These are phyloP conservation scores for Hycleus phaleratus DNA, from an alignment of 1,140 invertebrate genomes.

Conservation along the genomic window DNA sequence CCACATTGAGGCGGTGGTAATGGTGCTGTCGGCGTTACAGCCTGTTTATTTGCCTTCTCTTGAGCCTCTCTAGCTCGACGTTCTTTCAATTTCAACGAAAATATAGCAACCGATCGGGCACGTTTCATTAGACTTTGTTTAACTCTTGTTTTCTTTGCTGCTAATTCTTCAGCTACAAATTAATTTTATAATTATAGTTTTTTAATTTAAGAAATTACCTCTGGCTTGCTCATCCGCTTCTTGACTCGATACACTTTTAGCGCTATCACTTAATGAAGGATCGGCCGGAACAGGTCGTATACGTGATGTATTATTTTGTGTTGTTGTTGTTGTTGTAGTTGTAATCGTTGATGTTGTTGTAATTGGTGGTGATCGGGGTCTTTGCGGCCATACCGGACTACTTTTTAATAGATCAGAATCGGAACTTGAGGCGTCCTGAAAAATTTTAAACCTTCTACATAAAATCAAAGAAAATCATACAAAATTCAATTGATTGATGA, in stretches of 20 bases:
- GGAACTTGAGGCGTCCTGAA: constrained; percentile 46
- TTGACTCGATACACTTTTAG: constrained; percentile 48
- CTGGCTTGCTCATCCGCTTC: constrained; percentile 42
- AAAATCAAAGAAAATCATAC: neutral
- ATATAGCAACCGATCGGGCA: constrained; percentile 72
- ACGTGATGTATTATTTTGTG: neutral
- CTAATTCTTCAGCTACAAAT: constrained; percentile 45
- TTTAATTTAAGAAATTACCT: constrained; percentile 13
- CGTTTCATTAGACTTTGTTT: constrained; percentile 70
- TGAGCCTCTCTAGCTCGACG: constrained; percentile 64
- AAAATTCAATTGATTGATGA: neutral
- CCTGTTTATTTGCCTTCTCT: constrained; percentile 46
- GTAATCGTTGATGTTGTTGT: constrained; percentile 24
- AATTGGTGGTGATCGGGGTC: constrained; percentile 29
- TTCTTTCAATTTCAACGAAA: constrained; percentile 69
- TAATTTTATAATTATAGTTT: neutral
- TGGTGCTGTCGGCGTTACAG: constrained; percentile 39
- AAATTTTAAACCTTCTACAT: neutral
- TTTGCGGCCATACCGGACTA: constrained; percentile 37
- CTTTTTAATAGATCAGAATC: constrained; percentile 52
- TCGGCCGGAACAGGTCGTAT: constrained; percentile 25
- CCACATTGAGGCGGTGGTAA: constrained; percentile 52
- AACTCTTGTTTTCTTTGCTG: constrained; percentile 60
- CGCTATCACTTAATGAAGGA: constrained; percentile 45
- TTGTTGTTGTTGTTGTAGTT: constrained; percentile 25